A percentile compares a stretch with the other conserved stretches of the same genome.
phyloP scores from a whole-genome alignment of 2,113 vertebrate species.

The Pelecanoides urinatrix region DNA sequence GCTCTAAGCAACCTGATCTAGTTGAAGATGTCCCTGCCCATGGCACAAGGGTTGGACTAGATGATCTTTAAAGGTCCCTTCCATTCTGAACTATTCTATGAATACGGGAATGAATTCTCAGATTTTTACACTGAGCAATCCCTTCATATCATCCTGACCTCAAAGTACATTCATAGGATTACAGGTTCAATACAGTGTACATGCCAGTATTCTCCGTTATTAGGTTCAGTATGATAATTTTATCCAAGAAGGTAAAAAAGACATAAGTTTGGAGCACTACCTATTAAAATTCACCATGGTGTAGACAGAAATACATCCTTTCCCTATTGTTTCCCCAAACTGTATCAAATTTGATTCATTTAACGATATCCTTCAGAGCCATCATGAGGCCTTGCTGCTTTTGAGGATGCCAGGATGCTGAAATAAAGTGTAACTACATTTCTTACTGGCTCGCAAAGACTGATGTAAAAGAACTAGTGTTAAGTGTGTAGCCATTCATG shows the following conservation, averaged over 20 bases:
- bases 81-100: too few species aligned
- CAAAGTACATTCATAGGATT: neutral
- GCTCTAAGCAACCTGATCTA: too few species aligned
- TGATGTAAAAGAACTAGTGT: neutral
- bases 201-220: neutral
- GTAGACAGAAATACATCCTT: neutral
- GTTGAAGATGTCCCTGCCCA: too few species aligned
- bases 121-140: neutral
- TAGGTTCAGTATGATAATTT: neutral
- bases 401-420: neutral
- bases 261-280: neutral
- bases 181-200: neutral
- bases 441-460: neutral
- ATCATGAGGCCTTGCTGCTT: neutral
- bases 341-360: neutral
- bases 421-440: neutral
- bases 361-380: neutral
- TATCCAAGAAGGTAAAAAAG: neutral
- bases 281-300: neutral
- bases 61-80: too few species aligned
- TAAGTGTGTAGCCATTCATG: neutral
- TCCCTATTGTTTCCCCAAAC: fast-evolving
- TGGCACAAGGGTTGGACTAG: too few species aligned
- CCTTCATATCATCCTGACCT: neutral
- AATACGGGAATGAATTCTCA: neutral